Conservation (phyloP, 2,113 vertebrate species). For the Mesocricetus auratus region DNA sequence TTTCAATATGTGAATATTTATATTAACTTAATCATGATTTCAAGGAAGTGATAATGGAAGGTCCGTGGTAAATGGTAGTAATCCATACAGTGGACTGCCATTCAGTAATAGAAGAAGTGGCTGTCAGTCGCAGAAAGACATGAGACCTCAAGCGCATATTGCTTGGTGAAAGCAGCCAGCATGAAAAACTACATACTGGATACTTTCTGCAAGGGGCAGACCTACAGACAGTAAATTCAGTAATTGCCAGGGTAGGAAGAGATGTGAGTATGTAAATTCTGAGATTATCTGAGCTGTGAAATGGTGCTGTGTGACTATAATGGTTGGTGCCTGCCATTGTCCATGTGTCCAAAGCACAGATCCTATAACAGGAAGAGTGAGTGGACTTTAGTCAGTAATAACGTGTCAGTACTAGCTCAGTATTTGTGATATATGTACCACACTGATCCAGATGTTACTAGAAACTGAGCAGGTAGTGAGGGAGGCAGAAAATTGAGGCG, state of each 20-base stretch:
- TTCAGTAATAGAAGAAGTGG: neutral
- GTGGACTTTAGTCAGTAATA: neutral
- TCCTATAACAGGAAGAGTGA: neutral
- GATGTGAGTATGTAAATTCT: neutral
- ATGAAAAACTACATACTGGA: neutral
- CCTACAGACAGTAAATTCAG: neutral
- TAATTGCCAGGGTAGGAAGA: neutral
- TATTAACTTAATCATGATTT: neutral
- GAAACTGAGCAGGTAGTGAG: neutral
- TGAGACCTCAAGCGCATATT: neutral
- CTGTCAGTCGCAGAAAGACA: neutral
- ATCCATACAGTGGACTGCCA: neutral
- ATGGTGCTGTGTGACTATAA: neutral
- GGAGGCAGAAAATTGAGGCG: too few species aligned
- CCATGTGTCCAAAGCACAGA: neutral
- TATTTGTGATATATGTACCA: neutral
- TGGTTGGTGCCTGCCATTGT: neutral
- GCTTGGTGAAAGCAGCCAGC: conserved; percentile 20
- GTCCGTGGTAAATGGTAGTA: neutral
- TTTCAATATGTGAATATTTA: neutral
- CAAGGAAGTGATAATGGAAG: neutral
- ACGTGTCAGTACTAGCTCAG: neutral
- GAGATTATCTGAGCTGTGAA: neutral
- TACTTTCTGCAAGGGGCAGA: conserved; percentile 4
- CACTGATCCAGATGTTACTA: neutral